Percentiles rank a stretch among this genome's conserved stretches.
Evolutionary conservation across 2,888 invertebrate genomes (phyloP).

Genomic region (Aspidiotus rigidus): DNA sequence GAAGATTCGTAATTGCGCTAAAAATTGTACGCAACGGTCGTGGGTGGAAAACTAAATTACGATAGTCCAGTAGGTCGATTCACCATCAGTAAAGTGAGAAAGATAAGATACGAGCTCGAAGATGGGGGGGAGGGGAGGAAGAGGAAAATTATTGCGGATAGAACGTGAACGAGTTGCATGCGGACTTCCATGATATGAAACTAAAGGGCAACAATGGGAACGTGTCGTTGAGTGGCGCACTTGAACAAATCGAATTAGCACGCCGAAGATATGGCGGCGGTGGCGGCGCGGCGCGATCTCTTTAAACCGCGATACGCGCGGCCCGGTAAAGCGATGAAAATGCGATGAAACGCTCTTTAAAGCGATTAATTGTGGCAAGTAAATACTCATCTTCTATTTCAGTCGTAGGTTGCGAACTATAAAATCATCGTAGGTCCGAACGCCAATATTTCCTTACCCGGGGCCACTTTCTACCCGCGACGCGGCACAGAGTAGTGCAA

Average conservation of each 20-base stretch:
- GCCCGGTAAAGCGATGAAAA: conserved; percentile 32
- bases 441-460: too few species aligned
- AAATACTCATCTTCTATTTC: not conserved
- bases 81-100: too few species aligned
- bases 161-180: not conserved
- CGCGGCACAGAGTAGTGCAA: not conserved
- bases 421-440: too few species aligned
- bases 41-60: too few species aligned
- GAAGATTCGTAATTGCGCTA: too few species aligned
- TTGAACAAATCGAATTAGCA: conserved; percentile 29
- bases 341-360: conserved; percentile 33
- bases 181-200: not conserved
- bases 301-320: conserved; percentile 18
- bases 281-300: not conserved
- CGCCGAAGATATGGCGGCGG: conserved; percentile 27
- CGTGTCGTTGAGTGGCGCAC: conserved; percentile 24
- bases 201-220: conserved; percentile 12
- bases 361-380: conserved; percentile 29
- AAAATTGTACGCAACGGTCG: too few species aligned
- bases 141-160: not conserved
- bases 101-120: too few species aligned
- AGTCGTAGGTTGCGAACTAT: too few species aligned
- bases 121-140: not conserved
- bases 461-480: too few species aligned
- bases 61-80: too few species aligned